Percentiles rank a stretch among this genome's conserved stretches.
Evolutionary conservation across 2,113 vertebrate species (phyloP).

Genomic region (Cyanistes caeruleus): DNA sequence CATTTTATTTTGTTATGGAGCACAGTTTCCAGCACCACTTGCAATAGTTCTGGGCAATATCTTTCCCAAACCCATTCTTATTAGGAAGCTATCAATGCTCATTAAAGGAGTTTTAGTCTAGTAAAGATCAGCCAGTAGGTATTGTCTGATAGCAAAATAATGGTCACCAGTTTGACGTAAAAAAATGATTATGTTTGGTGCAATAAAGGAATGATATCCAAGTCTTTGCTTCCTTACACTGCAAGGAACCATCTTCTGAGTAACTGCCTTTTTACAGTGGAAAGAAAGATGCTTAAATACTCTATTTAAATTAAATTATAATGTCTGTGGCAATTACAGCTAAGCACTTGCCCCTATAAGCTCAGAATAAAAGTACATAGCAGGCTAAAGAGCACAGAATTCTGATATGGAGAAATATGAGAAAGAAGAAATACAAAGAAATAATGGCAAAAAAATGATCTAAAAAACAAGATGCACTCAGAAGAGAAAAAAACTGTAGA

Average conservation of each 20-base stretch:
- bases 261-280: background rate
- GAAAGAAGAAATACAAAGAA: background rate
- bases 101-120: background rate
- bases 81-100: background rate
- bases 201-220: background rate
- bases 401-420: background rate
- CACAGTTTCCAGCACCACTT: background rate
- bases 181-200: background rate
- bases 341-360: background rate
- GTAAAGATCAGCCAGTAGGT: background rate
- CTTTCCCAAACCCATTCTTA: background rate
- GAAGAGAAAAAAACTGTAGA: background rate
- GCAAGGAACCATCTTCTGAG: background rate
- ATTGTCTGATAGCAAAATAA: background rate
- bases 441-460: rapidly evolving
- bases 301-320: background rate
- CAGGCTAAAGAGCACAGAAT: background rate
- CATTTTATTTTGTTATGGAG: background rate
- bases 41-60: background rate
- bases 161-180: background rate
- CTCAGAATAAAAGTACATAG: background rate
- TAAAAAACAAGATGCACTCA: background rate
- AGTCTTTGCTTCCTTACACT: background rate
- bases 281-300: background rate
- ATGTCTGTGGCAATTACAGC: background rate